These are phyloP conservation scores for zebrafish (Danio rerio) DNA, from an alignment of 2,113 vertebrate genomes.

Conservation along the genomic window GRCz12tu NC_133184.1:28293501-28294000, in stretches of 20 bases:
- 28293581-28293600: slow-evolving; percentile 3
- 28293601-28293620: not conserved
- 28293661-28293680: not conserved
- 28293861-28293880: not conserved
- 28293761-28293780: not conserved
- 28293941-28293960: slow-evolving; percentile 14
- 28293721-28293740: slow-evolving; percentile 3
- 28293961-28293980: slow-evolving; percentile 19
- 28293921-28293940: not conserved
- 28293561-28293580: slow-evolving; percentile 7
- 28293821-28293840: not conserved
- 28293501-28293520: not conserved
- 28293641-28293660: slow-evolving; percentile 29
- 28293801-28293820: not conserved
- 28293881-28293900: not conserved
- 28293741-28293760: not conserved
- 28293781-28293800: not conserved
- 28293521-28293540: not conserved
- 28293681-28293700: not conserved
- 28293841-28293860: not conserved
- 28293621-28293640: slow-evolving; percentile 12
- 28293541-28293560: not conserved
- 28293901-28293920: not conserved
- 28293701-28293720: slow-evolving; percentile 1
- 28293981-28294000: slow-evolving; percentile 30